Evolutionary conservation across 2,888 invertebrate genomes (phyloP).

Genomic region (Apodemia mormo): DNA sequence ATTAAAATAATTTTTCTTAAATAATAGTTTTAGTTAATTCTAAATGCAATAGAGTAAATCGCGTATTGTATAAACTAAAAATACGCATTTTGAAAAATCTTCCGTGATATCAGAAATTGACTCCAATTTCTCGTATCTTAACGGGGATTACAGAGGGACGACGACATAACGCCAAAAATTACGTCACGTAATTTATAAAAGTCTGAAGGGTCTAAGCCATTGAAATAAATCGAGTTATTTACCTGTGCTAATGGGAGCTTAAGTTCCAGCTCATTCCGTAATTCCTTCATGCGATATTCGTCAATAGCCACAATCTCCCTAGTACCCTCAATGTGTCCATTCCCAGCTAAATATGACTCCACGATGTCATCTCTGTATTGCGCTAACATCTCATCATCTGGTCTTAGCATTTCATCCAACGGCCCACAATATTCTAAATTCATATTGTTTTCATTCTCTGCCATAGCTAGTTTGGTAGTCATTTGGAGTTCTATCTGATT

Average conservation of each 20-base stretch:
- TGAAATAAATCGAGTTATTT: conserved; percentile 33
- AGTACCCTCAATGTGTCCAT: conserved; percentile 73
- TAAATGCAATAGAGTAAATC: too few species aligned
- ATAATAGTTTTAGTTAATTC: too few species aligned
- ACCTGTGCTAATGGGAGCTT: conserved; percentile 87
- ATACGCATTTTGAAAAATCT: too few species aligned
- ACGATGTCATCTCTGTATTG: conserved; percentile 52
- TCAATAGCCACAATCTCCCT: conserved; percentile 84
- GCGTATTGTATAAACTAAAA: too few species aligned
- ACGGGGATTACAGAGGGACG: too few species aligned
- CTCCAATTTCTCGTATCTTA: too few species aligned
- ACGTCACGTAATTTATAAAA: too few species aligned
- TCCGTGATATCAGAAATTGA: too few species aligned
- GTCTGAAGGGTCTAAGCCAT: too few species aligned
- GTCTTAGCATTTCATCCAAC: conserved; percentile 59
- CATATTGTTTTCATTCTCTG: conserved; percentile 77
- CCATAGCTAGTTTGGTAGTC: conserved; percentile 74
- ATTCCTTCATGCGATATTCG: conserved; percentile 86
- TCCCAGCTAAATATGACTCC: conserved; percentile 69
- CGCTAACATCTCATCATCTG: conserved; percentile 47
- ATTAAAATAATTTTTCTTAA: too few species aligned
- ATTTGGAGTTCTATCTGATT: conserved; percentile 73
- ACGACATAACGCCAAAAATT: too few species aligned
- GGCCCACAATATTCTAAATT: conserved; percentile 77
- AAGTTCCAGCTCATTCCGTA: conserved; percentile 85